Base-by-base conservation (phyloP, 1,140 invertebrate genomes). In the Bombus sylvicola region DNA sequence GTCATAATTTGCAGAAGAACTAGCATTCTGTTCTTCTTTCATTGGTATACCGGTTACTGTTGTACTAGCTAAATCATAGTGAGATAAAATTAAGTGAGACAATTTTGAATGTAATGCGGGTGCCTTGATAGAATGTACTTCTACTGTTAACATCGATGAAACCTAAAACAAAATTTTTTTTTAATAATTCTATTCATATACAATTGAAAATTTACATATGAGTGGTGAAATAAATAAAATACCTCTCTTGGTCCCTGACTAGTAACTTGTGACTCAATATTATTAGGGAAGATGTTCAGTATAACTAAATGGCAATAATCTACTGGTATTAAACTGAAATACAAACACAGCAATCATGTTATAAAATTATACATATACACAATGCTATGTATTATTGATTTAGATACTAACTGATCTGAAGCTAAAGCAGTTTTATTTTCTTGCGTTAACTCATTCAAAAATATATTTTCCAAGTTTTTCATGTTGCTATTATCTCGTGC, bases 11-110 rank as follows among this genome's bases (percentile, higher is more conserved):
- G 98, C 98, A 74, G 98, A 99, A 0, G 98, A 99, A 94, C 98
- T 98, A 1, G 99, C 98, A 95, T 99, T 99, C 96, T 99, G 99
- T 95, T 99, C 99, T 95, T 99, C 99, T 96, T 99, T 99, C 99
- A 99, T 99, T 9, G 99, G 99, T 92, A 99, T 99, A 47, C 98
- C 99, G 41, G 98, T 99, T 0, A 99, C 98, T 2, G 98, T 99
- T 25, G 99, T 99, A 78, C 98, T 98, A 2, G 98, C 97, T n/a
- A 99, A 95, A 93, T 98, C 97, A 92, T 99, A 99, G 94, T 99
- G 99, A 13, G 97, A 96, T 82, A 98, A 94, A 81, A 98, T 97
- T 3, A 98, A 93, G 76, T 97, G 96, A 0, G 97, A 97, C 18
- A 98, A 94, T 91, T 98, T 97, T 81, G 93, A 93, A 87, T 94